Conservation (phyloP, 2,797 vertebrate genomes). For the Leuciscus waleckii region DNA sequence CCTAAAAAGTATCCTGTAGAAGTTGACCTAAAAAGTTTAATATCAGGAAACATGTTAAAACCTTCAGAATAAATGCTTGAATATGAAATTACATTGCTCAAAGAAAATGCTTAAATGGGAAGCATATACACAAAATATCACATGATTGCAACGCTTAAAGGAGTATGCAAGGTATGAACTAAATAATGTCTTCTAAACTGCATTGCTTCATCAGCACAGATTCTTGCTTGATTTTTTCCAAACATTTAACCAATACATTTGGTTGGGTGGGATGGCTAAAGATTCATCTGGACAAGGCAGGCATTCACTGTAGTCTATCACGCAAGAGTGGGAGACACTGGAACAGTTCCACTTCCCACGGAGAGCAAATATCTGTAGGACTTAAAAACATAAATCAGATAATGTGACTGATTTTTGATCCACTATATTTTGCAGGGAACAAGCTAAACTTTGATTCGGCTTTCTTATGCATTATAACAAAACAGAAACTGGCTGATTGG, state of each 20-base stretch:
- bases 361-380: not conserved
- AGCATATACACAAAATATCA: not conserved
- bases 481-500: not conserved
- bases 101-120: not conserved
- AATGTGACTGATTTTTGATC: not conserved
- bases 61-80: not conserved
- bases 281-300: slow-evolving; percentile 21
- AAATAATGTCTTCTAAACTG: not conserved
- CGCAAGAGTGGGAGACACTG: slow-evolving; percentile 17
- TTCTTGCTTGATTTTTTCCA: not conserved
- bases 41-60: not conserved
- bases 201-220: not conserved
- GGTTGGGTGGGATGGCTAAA: not conserved
- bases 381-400: slow-evolving; percentile 3
- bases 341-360: slow-evolving; percentile 27
- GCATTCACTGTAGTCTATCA: slow-evolving; percentile 13
- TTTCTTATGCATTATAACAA: not conserved
- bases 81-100: not conserved
- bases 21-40: not conserved
- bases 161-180: not conserved
- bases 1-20: not conserved
- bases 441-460: not conserved
- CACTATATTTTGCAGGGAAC: not conserved
- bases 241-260: slow-evolving; percentile 10
- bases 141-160: not conserved